phyloP scores from a whole-genome alignment of 2,797 vertebrate species.

The Myripristis murdjan region DNA sequence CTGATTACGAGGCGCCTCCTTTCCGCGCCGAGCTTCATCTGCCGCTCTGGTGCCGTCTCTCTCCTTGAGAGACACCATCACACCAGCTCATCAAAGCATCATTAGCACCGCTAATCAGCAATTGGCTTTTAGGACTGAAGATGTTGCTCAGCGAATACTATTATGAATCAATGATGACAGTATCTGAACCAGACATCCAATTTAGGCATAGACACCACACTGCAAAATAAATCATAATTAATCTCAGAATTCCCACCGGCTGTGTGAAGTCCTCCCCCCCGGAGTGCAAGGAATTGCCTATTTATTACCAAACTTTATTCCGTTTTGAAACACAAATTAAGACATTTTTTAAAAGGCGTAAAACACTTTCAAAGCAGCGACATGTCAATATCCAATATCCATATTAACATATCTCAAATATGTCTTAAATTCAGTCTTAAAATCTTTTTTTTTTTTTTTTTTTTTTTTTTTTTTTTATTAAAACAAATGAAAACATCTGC shows the following conservation, averaged over 20 bases:
- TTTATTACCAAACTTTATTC: conserved; percentile 20
- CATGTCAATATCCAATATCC: no score
- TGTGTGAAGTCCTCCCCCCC: conserved; percentile 32
- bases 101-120: conserved; percentile 42
- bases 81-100: conserved; percentile 40
- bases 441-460: no score
- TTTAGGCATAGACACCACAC: conserved; percentile 32
- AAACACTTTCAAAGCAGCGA: no score
- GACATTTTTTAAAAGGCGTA: conserved; percentile 53
- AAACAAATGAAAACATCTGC: no score
- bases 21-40: conserved; percentile 16
- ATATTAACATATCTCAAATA: no score
- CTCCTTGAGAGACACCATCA: conserved; percentile 34
- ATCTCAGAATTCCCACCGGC: conserved; percentile 43
- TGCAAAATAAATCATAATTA: conserved; percentile 19
- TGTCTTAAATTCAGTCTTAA: no score
- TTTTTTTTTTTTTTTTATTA: no score
- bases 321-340: conserved; percentile 57
- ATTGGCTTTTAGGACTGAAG: background rate
- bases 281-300: conserved; percentile 10
- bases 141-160: conserved; percentile 23
- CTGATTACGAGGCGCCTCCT: conserved; percentile 28
- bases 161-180: conserved; percentile 13
- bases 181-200: conserved; percentile 32
- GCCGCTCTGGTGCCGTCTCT: conserved; percentile 14